Base-by-base conservation (phyloP, 2,888 invertebrate species). In the Nomada flava region DNA sequence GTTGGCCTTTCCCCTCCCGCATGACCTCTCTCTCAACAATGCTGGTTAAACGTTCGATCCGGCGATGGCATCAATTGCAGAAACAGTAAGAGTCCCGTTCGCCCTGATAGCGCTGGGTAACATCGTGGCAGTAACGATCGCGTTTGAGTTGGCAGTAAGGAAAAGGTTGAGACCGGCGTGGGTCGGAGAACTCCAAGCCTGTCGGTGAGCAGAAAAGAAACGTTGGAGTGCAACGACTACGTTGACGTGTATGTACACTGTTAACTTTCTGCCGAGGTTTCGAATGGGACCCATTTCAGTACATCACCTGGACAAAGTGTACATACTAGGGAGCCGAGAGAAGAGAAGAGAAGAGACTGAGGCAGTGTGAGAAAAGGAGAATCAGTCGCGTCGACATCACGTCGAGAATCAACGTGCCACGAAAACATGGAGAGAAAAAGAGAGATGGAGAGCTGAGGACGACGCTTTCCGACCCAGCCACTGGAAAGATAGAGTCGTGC, bases 281-380 rank as follows among this genome's bases (percentile, higher is more conserved):
- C 88, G 84, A 89, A 89, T 89, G 89, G 89, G 88, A 80, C 84
- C 90, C 86, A 86, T 89, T 88, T 90, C 86, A 83, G 83, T 79
- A 80, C 85, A 88, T 89, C 89, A 86, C 78, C 76, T 82, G 83
- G 68, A 78, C 79, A 71, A 68, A 87, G 86, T 84, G 86, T 83
- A 85, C 83, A 84, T 60, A 36, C 36, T 7, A 85, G 68, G 60
- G 44, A 42, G 13, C 18, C n/a, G 55, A 29, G 29, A 15, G 53
- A 53, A 68, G 55, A n/a, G 50, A 50, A 44, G 47, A 60, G 15
- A 15, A 23, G 53, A 52, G 68, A 47, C 23, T 23, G 13, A 36
- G 72, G 36, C 36, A 18, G 62, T 82, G 42, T 7, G 70, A 50
- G 62, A 44, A 71, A 50, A 72, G 44, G 62, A 55, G 68, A 60